phyloP scores from a whole-genome alignment of 2,888 invertebrate species.

The Gerris lacustris region DNA sequence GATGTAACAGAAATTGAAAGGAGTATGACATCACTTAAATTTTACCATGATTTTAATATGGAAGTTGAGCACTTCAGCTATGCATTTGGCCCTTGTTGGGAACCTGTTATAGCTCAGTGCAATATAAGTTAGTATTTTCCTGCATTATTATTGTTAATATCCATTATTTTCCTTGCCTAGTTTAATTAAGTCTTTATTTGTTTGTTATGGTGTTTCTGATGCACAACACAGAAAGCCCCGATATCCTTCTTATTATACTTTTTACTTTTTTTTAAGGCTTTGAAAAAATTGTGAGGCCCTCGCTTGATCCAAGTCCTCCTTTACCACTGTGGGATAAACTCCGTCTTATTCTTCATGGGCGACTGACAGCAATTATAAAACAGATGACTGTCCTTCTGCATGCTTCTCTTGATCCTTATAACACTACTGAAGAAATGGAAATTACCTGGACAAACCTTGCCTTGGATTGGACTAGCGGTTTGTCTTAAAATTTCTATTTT shows the following conservation, averaged over 20 bases:
- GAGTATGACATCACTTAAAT: conserved; percentile 88
- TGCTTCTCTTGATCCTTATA: conserved; percentile 94
- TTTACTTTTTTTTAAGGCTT: conserved; percentile 46
- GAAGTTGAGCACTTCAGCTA: conserved; percentile 79
- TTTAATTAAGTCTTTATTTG: neutral
- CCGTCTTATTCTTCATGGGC: conserved; percentile 80
- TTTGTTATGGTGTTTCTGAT: neutral
- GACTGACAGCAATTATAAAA: conserved; percentile 74
- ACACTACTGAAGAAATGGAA: conserved; percentile 98
- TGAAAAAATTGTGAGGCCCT: conserved; percentile 75
- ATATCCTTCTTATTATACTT: conserved; percentile 8
- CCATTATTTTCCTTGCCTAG: neutral
- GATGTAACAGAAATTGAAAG: conserved; percentile 69
- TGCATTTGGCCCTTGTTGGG: conserved; percentile 99
- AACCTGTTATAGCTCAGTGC: conserved; percentile 85
- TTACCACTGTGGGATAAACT: conserved; percentile 97
- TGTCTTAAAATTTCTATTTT: neutral
- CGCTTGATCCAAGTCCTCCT: conserved; percentile 84
- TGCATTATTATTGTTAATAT: neutral
- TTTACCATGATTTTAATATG: conserved; percentile 94
- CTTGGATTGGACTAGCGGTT: conserved; percentile 91
- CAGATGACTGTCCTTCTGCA: conserved; percentile 84
- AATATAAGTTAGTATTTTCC: conserved; percentile 50
- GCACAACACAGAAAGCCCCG: neutral
- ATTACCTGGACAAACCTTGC: conserved; percentile 86